Evolutionary conservation across 1,140 invertebrate genomes (phyloP).

Genomic region (Penaeus japonicus): DNA sequence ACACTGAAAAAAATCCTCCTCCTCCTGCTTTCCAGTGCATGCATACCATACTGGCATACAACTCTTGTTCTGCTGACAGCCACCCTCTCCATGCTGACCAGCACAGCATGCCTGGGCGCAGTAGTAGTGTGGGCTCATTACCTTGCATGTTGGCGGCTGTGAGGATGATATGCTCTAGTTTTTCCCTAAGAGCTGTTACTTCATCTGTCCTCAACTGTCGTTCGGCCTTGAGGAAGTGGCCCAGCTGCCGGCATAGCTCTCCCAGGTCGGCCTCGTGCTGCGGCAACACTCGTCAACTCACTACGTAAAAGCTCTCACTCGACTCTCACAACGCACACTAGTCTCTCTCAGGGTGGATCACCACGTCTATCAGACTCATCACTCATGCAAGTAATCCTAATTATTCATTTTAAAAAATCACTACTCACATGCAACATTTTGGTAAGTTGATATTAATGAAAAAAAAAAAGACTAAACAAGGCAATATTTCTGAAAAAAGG

Average conservation of each 20-base stretch:
- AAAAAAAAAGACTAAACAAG: too few species aligned
- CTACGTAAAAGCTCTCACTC: conserved; percentile 25
- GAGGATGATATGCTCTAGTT: conserved; percentile 61
- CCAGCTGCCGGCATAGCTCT: conserved; percentile 60
- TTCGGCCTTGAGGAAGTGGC: conserved; percentile 61
- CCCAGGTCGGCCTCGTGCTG: conserved; percentile 62
- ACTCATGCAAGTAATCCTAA: too few species aligned
- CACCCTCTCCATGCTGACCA: background rate
- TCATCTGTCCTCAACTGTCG: conserved; percentile 60
- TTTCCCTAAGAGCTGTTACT: conserved; percentile 60
- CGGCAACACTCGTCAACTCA: conserved; percentile 19
- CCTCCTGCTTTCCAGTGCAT: background rate
- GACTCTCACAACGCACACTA: conserved; percentile 25
- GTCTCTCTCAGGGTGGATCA: too few species aligned
- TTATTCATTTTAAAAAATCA: too few species aligned
- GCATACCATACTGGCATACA: background rate
- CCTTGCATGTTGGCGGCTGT: conserved; percentile 58
- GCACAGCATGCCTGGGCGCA: background rate
- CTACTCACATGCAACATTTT: too few species aligned
- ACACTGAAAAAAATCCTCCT: background rate
- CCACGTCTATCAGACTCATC: too few species aligned
- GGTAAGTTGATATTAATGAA: too few species aligned
- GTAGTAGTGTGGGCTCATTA: conserved; percentile 15
- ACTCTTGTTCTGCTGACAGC: background rate
- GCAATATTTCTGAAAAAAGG: too few species aligned